These are phyloP conservation scores for Calidris pugnax DNA, from an alignment of 2,113 vertebrate species.

Conservation along the genomic window DNA sequence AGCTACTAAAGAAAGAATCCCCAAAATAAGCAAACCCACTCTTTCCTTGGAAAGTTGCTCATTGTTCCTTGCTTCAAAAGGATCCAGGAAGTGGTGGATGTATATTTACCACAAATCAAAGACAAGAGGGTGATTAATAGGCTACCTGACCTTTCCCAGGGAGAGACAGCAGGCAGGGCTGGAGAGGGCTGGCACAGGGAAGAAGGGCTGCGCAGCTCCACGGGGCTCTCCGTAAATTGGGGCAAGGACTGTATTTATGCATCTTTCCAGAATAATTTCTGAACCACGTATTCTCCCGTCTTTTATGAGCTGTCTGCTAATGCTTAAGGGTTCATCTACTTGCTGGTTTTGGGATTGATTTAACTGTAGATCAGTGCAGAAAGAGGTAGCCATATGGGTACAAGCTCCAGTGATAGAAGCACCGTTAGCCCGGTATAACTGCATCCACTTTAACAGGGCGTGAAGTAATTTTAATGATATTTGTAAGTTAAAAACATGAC, in stretches of 20 bases:
- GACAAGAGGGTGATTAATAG: background rate
- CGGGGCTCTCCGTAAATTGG: rapidly evolving
- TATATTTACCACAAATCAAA: background rate
- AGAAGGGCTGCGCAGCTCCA: background rate
- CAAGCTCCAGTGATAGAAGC: background rate
- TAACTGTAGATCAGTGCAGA: background rate
- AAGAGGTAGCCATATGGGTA: background rate
- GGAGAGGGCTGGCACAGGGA: rapidly evolving
- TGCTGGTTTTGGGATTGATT: background rate
- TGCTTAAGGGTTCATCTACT: background rate
- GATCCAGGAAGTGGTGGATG: background rate
- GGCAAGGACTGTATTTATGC: background rate
- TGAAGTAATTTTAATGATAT: background rate
- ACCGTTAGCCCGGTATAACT: rapidly evolving
- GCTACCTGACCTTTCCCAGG: background rate
- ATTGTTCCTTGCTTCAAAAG: background rate
- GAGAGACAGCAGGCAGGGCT: background rate
- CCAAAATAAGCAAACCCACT: background rate
- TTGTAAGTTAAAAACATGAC: background rate
- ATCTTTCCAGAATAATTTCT: background rate
- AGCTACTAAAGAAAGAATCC: background rate
- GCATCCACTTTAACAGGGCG: background rate
- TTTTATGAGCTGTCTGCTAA: background rate
- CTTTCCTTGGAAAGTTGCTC: background rate
- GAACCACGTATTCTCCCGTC: background rate